Percentiles rank a stretch among this genome's conserved stretches.
Conservation (phyloP, 2,888 invertebrate genomes). For the Psococerastis gibbosa region DNA sequence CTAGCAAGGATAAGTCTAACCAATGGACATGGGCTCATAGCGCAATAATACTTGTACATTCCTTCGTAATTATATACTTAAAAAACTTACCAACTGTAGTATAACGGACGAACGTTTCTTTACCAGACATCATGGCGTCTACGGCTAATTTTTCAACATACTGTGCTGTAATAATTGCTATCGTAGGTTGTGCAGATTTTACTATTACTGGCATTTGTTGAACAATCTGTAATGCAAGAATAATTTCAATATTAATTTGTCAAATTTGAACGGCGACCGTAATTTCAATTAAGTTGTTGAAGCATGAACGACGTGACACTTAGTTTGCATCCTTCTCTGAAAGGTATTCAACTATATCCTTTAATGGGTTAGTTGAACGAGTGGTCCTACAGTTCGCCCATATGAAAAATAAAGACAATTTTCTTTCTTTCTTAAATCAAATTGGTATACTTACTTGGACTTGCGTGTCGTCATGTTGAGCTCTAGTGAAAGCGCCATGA, state of each 20-base stretch:
- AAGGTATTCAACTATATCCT: too few relatives aligned
- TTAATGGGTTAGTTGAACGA: too few relatives aligned
- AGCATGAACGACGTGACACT: too few relatives aligned
- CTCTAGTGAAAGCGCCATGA: constrained; percentile 63
- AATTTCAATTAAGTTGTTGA: too few relatives aligned
- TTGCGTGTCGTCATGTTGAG: constrained; percentile 70
- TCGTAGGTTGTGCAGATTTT: constrained; percentile 79
- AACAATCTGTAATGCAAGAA: constrained; percentile 59
- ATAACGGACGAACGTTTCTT: constrained; percentile 87
- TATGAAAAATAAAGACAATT: too few relatives aligned
- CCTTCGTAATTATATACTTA: background rate
- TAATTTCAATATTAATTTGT: too few relatives aligned
- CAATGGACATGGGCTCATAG: too few relatives aligned
- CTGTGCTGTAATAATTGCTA: constrained; percentile 93
- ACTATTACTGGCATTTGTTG: constrained; percentile 88
- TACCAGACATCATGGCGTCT: constrained; percentile 94
- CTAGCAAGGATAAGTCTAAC: too few relatives aligned
- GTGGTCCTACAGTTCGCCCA: too few relatives aligned
- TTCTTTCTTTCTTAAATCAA: too few relatives aligned
- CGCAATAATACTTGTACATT: background rate
- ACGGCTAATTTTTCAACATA: constrained; percentile 97
- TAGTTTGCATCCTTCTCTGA: too few relatives aligned
- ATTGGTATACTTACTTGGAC: constrained; percentile 34
- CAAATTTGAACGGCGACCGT: too few relatives aligned
- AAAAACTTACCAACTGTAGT: constrained; percentile 77